phyloP scores from a whole-genome alignment of 2,888 invertebrate species.

The Cyclophora albipunctata region DNA sequence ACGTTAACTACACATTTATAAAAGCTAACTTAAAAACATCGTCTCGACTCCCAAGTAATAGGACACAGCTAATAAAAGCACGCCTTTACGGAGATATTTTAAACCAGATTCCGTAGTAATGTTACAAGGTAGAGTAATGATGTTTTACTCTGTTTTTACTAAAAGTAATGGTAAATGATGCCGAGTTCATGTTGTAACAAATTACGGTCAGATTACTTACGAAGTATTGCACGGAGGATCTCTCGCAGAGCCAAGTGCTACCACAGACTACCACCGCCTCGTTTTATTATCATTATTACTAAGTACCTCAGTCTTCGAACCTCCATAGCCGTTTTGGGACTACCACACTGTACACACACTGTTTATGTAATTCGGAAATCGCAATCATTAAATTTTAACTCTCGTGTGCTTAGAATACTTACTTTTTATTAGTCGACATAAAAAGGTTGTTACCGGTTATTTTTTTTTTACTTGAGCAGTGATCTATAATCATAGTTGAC shows the following conservation, averaged over 20 bases:
- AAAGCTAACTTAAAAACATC: too few relatives aligned
- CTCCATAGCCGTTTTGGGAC: constrained; percentile 3
- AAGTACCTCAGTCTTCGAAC: constrained; percentile 1
- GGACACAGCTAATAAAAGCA: too few relatives aligned
- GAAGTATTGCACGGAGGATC: constrained; percentile 16
- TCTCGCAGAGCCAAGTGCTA: constrained; percentile 6
- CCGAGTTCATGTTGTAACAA: constrained; percentile 15
- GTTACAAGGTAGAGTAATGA: constrained; percentile 8
- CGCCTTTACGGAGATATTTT: too few relatives aligned
- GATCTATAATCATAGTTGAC: too few relatives aligned
- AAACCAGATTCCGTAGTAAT: constrained; percentile 11
- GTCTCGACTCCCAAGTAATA: too few relatives aligned
- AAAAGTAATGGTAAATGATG: constrained; percentile 16
- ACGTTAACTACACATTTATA: too few relatives aligned
- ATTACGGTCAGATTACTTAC: constrained; percentile 3
- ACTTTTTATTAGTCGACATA: neutral
- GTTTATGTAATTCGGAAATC: constrained; percentile 1
- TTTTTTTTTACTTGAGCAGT: too few relatives aligned
- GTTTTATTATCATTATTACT: constrained; percentile 9
- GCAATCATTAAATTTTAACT: too few relatives aligned
- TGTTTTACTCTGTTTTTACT: too few relatives aligned
- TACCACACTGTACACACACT: constrained; percentile 2
- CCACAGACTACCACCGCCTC: constrained; percentile 1
- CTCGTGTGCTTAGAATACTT: neutral
- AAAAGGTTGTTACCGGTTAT: too few relatives aligned